Evolutionary conservation across 2,113 vertebrate species (phyloP).

Genomic region (Microcebus ravelobensis): DNA sequence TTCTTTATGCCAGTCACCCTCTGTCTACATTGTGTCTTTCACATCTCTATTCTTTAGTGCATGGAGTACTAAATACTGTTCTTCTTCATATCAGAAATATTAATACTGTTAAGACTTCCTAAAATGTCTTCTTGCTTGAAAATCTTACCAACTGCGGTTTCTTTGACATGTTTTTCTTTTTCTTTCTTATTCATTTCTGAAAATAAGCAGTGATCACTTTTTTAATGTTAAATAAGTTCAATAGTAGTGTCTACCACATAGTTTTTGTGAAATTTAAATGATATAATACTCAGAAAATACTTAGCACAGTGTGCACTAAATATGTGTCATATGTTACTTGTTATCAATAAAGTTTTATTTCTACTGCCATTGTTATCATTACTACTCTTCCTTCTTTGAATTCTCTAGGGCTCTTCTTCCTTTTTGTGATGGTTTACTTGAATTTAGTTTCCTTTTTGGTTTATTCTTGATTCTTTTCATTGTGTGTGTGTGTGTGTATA

Average conservation of each 20-base stretch:
- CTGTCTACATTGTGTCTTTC: neutral
- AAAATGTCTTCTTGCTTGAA: neutral
- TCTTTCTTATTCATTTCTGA: neutral
- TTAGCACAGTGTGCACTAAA: neutral
- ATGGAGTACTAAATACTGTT: neutral
- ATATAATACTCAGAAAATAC: neutral
- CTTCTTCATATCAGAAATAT: neutral
- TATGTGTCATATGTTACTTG: neutral
- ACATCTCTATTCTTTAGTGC: neutral
- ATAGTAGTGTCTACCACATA: neutral
- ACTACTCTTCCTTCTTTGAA: neutral
- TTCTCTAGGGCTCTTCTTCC: neutral
- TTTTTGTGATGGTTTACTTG: neutral
- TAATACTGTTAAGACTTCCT: neutral
- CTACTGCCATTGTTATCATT: neutral
- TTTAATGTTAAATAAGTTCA: neutral
- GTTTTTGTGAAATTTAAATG: neutral
- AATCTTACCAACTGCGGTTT: neutral
- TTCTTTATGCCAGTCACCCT: neutral
- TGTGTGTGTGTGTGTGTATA: neutral
- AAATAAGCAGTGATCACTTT: neutral
- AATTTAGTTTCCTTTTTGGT: neutral
- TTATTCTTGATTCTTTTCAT: neutral
- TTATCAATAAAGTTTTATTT: neutral
- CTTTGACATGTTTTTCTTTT: neutral